These are phyloP conservation scores for Poeciliopsis retropinna DNA, from an alignment of 2,113 vertebrate species.

Conservation along the genomic window DNA sequence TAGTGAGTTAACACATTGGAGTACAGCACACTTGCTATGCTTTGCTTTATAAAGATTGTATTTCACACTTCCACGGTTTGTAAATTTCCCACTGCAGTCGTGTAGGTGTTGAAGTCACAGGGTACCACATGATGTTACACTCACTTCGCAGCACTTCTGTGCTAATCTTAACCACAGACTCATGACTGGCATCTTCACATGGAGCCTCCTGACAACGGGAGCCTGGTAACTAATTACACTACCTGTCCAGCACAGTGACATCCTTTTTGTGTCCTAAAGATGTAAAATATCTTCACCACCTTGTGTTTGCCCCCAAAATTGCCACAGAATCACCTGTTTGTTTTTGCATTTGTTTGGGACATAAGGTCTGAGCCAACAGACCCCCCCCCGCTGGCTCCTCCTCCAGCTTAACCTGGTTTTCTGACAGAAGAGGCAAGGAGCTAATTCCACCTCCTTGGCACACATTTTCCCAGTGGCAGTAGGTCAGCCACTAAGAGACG, in stretches of 20 bases:
- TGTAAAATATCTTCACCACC: not conserved
- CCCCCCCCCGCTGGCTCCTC: slow-evolving; percentile 30
- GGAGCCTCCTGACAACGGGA: not conserved
- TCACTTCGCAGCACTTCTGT: not conserved
- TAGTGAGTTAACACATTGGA: not conserved
- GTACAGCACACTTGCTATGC: not conserved
- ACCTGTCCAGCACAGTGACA: not conserved
- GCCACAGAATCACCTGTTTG: slow-evolving; percentile 15
- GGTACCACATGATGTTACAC: not conserved
- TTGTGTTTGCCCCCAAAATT: not conserved
- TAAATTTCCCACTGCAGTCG: no score
- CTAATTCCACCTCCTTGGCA: slow-evolving; percentile 35
- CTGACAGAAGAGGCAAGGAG: slow-evolving; percentile 19
- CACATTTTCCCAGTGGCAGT: slow-evolving; percentile 16
- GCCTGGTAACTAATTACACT: not conserved
- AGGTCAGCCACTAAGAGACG: slow-evolving; percentile 15
- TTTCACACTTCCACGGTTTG: not conserved
- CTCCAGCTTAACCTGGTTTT: slow-evolving; percentile 63
- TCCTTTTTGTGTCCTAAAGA: not conserved
- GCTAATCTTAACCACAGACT: not conserved
- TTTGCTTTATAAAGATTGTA: not conserved
- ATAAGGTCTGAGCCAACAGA: slow-evolving; percentile 64
- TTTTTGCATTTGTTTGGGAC: not conserved
- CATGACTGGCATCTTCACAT: not conserved
- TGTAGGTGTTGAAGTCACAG: not conserved